These are phyloP conservation scores for Drosophila lowei DNA, from an alignment of 1,140 invertebrate genomes.

Conservation along the genomic window DNA sequence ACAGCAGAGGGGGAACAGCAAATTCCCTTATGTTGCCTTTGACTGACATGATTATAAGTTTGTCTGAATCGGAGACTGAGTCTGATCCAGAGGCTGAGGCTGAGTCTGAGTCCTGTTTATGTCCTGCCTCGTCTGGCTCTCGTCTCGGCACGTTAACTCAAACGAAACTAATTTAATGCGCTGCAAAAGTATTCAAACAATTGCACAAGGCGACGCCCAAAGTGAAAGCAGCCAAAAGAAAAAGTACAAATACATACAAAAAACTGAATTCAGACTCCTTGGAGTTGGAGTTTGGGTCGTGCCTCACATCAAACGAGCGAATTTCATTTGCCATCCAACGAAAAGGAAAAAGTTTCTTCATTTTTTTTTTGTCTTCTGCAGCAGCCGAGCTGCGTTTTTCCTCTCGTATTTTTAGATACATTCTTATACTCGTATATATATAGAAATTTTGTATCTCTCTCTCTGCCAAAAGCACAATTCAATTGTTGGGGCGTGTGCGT, in stretches of 20 bases:
- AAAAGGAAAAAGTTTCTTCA: slow-evolving; percentile 76
- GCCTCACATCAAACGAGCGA: slow-evolving; percentile 76
- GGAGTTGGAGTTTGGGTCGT: slow-evolving; percentile 27
- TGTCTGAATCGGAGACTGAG: slow-evolving; percentile 47
- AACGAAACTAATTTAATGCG: slow-evolving; percentile 82
- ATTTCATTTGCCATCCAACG: slow-evolving; percentile 75
- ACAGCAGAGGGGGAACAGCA: slow-evolving; percentile 28
- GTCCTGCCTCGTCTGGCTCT: slow-evolving; percentile 19
- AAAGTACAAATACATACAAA: slow-evolving; percentile 34
- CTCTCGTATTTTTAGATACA: slow-evolving; percentile 44
- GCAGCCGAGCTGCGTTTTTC: slow-evolving; percentile 9
- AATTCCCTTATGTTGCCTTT: slow-evolving; percentile 70
- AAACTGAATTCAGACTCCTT: slow-evolving; percentile 22
- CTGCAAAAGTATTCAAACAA: slow-evolving; percentile 82
- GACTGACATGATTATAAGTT: slow-evolving; percentile 82
- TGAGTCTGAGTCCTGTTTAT: slow-evolving; percentile 10
- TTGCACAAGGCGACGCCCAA: slow-evolving; percentile 79
- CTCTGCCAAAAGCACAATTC: slow-evolving; percentile 49
- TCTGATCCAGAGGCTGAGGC: slow-evolving; percentile 10
- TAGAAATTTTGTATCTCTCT: slow-evolving; percentile 34
- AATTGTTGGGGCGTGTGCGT: slow-evolving; percentile 71
- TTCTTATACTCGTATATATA: slow-evolving; percentile 25
- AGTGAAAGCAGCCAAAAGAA: slow-evolving; percentile 64
- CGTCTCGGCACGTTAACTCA: slow-evolving; percentile 77
- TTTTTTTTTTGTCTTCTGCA: slow-evolving; percentile 33